Conservation (phyloP, 2,113 vertebrate species). For the Alethe castanea region DNA sequence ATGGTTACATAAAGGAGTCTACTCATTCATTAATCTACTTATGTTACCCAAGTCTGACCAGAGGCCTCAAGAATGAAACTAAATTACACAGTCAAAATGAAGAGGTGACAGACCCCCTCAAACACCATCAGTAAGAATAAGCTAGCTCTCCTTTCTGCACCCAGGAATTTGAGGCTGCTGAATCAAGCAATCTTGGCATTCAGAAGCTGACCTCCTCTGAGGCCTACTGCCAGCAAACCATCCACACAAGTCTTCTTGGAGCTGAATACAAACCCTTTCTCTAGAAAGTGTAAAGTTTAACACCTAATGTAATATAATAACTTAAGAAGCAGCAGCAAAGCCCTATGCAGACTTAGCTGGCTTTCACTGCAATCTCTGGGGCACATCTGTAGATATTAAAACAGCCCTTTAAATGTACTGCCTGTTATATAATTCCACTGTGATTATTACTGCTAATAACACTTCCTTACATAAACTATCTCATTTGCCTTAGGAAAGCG, state of each 20-base stretch:
- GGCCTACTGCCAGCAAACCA: background rate
- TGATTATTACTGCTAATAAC: background rate
- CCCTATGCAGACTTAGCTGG: background rate
- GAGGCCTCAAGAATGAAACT: background rate
- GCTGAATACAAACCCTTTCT: background rate
- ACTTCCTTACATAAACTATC: background rate
- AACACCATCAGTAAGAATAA: background rate
- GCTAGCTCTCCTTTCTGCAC: background rate
- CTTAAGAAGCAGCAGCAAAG: background rate
- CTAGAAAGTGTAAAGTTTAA: background rate
- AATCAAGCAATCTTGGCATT: background rate
- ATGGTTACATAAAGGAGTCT: slow-evolving; percentile 2
- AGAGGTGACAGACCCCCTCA: background rate
- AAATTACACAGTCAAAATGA: background rate
- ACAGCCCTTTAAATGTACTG: background rate
- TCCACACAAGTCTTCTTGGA: background rate
- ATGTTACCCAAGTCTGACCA: background rate
- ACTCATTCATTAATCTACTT: background rate
- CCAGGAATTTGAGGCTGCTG: background rate
- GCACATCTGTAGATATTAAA: background rate
- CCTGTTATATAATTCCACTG: background rate
- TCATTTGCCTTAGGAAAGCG: background rate
- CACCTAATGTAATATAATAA: background rate
- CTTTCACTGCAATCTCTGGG: background rate
- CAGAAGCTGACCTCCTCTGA: background rate